These are phyloP conservation scores for Galaxias olidus DNA, from an alignment of 2,797 vertebrate genomes.

Conservation along the genomic window DNA sequence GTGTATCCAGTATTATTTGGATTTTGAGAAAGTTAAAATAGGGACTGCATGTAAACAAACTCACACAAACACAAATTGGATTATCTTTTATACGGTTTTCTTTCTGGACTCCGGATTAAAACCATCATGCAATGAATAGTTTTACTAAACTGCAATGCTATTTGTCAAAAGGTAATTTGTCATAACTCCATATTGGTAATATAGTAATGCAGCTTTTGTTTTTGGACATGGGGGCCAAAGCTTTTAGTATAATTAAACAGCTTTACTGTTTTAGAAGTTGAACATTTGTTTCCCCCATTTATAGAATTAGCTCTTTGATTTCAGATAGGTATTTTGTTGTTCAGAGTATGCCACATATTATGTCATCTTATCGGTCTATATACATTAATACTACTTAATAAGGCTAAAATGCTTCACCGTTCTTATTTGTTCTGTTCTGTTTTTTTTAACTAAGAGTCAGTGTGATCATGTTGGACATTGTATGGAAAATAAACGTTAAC, in stretches of 20 bases:
- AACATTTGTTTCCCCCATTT: slow-evolving; percentile 55
- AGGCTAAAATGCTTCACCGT: too few relatives aligned
- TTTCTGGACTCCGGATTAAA: too few relatives aligned
- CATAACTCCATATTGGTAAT: slow-evolving; percentile 62
- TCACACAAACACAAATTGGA: slow-evolving; percentile 1
- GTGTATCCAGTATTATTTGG: too few relatives aligned
- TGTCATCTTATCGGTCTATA: not conserved
- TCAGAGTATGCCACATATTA: not conserved
- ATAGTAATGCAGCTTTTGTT: slow-evolving; percentile 67
- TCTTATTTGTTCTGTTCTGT: too few relatives aligned
- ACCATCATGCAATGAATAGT: too few relatives aligned
- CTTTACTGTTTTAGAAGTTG: slow-evolving; percentile 61
- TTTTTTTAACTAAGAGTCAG: too few relatives aligned
- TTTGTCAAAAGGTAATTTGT: slow-evolving; percentile 71
- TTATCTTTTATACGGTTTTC: not conserved
- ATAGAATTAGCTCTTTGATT: slow-evolving; percentile 63
- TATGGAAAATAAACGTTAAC: too few relatives aligned
- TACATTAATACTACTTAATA: too few relatives aligned
- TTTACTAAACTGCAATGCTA: slow-evolving; percentile 47
- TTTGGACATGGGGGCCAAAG: slow-evolving; percentile 62
- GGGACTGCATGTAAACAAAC: not conserved
- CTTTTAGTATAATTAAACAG: slow-evolving; percentile 77
- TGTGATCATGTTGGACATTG: too few relatives aligned
- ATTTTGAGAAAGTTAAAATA: slow-evolving; percentile 23
- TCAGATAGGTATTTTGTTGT: slow-evolving; percentile 46